Evolutionary conservation across 1,140 invertebrate species (phyloP), one percentile per base, ranked within the genome.

Genomic region (Drosophila dunni): DNA sequence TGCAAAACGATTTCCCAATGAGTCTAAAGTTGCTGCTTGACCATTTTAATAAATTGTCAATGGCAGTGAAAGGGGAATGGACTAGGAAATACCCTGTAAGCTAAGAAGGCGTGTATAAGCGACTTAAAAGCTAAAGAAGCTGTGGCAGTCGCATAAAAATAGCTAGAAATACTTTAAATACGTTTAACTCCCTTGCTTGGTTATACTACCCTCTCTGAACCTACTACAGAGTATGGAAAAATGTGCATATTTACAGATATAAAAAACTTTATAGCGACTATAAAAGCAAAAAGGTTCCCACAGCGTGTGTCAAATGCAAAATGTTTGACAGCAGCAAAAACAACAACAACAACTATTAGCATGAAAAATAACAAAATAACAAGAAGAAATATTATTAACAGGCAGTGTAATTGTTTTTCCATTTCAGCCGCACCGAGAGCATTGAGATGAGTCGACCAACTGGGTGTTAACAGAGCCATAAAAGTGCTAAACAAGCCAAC

Each of bases 401-500:
- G 79, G 75, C 79, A 65, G 61, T 46, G 75, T 83, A 83, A 82
- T 83, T 83, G 79, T 81, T 78, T 81, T 79, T 78, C 56, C 58
- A 65, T 77, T 65, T 72, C 24, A 46, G 33, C 61, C 40, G 36
- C 67, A 48, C 46, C 9, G 10, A 13, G 46, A 34, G 69, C 54
- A 45, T 34, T 48, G 42, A 33, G 24, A 13, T 29, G 51, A 64
- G 10, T 15, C 61, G 42, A 54, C 29, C 20, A 48, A 57, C 45
- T 45, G 53, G 58, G 63, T 75, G 79, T 76, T 83, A 82, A 83
- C 80, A 83, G 63, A 63, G 45, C 80, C 80, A 83, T 83, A 83
- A 83, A 83, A 83, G 80, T 83, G 80, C 80, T 83, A 83, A 83
- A 75, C 73, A 82, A 82, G 34, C 53, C 71, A 82, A 66, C 79